Evolutionary conservation across 2,888 invertebrate genomes (phyloP).

Genomic region (Limulus polyphemus): DNA sequence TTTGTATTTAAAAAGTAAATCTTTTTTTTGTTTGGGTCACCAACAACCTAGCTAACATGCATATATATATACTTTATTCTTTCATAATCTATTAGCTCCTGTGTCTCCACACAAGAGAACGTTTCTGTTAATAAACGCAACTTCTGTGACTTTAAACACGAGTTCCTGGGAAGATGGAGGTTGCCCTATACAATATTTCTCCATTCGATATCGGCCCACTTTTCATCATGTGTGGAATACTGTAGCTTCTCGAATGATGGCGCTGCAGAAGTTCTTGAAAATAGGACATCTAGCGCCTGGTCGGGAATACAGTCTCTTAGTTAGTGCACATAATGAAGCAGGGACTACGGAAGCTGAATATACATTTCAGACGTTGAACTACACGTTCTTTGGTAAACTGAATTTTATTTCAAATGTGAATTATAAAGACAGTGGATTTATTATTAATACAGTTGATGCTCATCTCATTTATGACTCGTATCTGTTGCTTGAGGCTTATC

Average conservation of each 20-base stretch:
- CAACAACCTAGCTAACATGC: too few relatives aligned
- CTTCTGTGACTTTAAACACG: slow-evolving; percentile 34
- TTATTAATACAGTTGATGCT: too few relatives aligned
- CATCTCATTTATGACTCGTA: too few relatives aligned
- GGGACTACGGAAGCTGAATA: slow-evolving; percentile 37
- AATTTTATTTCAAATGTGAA: too few relatives aligned
- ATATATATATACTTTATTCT: too few relatives aligned
- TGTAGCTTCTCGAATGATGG: slow-evolving; percentile 7
- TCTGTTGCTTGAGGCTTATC: too few relatives aligned
- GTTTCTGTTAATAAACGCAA: slow-evolving; percentile 32
- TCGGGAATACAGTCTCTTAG: slow-evolving; percentile 36
- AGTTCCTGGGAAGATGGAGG: slow-evolving; percentile 34
- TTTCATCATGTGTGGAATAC: slow-evolving; percentile 15
- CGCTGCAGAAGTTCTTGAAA: slow-evolving; percentile 9
- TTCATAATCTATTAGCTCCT: slow-evolving; percentile 30
- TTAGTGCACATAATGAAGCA: slow-evolving; percentile 38
- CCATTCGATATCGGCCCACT: slow-evolving; percentile 30
- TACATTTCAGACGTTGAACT: slow-evolving; percentile 43
- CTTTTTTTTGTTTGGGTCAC: too few relatives aligned
- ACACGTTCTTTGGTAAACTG: too few relatives aligned
- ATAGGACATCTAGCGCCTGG: slow-evolving; percentile 33
- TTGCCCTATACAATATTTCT: slow-evolving; percentile 34
- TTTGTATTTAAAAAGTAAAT: too few relatives aligned
- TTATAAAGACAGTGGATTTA: too few relatives aligned
- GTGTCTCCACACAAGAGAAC: slow-evolving; percentile 33